Evolutionary conservation across 2,888 invertebrate species (phyloP), one percentile per base, ranked within the genome.

Genomic region (Drosophila pegasa): DNA sequence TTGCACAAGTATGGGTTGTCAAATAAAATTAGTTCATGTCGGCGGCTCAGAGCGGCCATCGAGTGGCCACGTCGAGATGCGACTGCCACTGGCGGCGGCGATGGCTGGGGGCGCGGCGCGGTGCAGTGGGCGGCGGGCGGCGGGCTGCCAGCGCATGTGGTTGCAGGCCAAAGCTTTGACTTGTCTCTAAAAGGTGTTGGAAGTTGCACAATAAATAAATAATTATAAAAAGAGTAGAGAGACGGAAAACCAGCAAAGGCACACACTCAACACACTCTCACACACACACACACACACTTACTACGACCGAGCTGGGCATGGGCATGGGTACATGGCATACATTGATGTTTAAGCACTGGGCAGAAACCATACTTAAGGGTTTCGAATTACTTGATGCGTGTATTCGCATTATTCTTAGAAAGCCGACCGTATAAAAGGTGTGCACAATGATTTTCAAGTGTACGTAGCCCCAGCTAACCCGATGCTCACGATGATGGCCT

Each of bases 151-250:
- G 54, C 27, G 35, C 56, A 50, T 61, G 35, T 25, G 62, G 54
- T 64, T 47, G 65, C 45, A 38, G 77, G 54, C 75, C 66, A 79
- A 79, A 86, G 87, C 86, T 83, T 88, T 87, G 89, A 87, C 88
- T 88, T 87, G 89, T 86, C 88, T 87, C 78, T 83, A 80, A 88
- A 90, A 90, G 90, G 90, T 90, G 90, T 90, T 91, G 90, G 91
- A 90, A 90, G 91, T 91, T 91, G 90, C 91, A 90, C 90, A 90
- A 90, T 90, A 90, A 90, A 91, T 90, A 90, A 90, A 87, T 90
- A 90, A 90, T 89, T 90, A 89, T 90, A 90, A 89, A 76, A 84
- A 79, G 65, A 80, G 55, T 40, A 7, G 50, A 55, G 52, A 50
- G 64, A 73, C 55, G 51, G 41, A 62, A 47, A 62, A 38, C 54